phyloP scores from a whole-genome alignment of 2,888 invertebrate genomes.

The Atherix ibis region DNA sequence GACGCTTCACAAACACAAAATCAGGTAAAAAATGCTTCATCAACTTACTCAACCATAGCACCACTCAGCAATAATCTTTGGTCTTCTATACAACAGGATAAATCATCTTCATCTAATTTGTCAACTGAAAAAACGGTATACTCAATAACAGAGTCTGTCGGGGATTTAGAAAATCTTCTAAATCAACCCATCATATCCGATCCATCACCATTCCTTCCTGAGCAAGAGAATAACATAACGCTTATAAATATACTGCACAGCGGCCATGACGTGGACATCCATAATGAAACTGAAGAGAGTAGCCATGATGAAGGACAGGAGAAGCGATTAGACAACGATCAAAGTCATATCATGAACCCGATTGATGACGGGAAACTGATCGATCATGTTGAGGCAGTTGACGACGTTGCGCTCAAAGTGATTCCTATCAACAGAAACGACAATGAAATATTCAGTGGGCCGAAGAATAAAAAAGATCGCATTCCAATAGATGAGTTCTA shows the following conservation, averaged over 20 bases:
- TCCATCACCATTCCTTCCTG: constrained; percentile 42
- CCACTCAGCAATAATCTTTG: constrained; percentile 9
- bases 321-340: constrained; percentile 9
- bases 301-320: constrained; percentile 7
- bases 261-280: constrained; percentile 36
- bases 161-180: constrained; percentile 7
- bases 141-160: constrained; percentile 11
- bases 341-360: constrained; percentile 10
- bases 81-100: constrained; percentile 5
- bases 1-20: constrained; percentile 10
- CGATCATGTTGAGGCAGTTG: constrained; percentile 7
- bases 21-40: constrained; percentile 6
- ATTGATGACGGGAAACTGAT: constrained; percentile 10
- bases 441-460: constrained; percentile 5
- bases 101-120: background rate
- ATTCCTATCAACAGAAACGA: constrained; percentile 10
- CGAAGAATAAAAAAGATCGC: too few relatives aligned
- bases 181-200: constrained; percentile 7
- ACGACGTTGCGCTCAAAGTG: constrained; percentile 8
- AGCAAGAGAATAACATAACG: constrained; percentile 43
- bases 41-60: constrained; percentile 12
- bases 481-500: too few relatives aligned
- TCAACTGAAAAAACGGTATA: constrained; percentile 7
- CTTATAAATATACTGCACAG: constrained; percentile 43
- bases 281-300: constrained; percentile 10